Evolutionary conservation across 2,888 invertebrate genomes (phyloP).

Genomic region (Troilus luridus): DNA sequence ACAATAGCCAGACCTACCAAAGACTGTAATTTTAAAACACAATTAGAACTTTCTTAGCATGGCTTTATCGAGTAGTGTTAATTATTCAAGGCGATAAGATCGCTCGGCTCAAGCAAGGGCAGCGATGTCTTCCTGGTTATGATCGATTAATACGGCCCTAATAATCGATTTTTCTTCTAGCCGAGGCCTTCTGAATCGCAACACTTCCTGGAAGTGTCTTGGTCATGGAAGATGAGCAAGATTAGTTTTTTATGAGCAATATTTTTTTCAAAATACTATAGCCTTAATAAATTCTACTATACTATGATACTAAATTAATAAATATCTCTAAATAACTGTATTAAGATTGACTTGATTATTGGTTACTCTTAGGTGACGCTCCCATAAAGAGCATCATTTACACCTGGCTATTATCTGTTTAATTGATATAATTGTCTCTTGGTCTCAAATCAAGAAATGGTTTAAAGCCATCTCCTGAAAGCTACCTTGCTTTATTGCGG

Average conservation of each 20-base stretch:
- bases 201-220: background rate
- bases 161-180: slow-evolving; percentile 10
- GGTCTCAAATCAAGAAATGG: no score
- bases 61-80: slow-evolving; percentile 5
- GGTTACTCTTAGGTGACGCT: no score
- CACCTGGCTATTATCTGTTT: no score
- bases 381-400: no score
- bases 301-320: no score
- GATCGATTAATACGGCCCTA: background rate
- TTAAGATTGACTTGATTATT: no score
- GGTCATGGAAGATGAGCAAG: background rate
- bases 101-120: slow-evolving; percentile 10
- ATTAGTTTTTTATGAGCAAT: background rate
- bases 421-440: no score
- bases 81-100: slow-evolving; percentile 36
- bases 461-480: no score
- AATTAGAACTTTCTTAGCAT: background rate
- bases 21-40: background rate
- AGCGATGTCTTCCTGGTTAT: background rate
- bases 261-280: background rate
- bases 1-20: background rate
- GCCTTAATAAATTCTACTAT: background rate
- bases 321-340: no score
- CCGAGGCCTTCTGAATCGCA: background rate
- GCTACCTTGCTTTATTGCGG: no score